phyloP scores from a whole-genome alignment of 2,113 vertebrate species.

The Microcebus tavaratra region DNA sequence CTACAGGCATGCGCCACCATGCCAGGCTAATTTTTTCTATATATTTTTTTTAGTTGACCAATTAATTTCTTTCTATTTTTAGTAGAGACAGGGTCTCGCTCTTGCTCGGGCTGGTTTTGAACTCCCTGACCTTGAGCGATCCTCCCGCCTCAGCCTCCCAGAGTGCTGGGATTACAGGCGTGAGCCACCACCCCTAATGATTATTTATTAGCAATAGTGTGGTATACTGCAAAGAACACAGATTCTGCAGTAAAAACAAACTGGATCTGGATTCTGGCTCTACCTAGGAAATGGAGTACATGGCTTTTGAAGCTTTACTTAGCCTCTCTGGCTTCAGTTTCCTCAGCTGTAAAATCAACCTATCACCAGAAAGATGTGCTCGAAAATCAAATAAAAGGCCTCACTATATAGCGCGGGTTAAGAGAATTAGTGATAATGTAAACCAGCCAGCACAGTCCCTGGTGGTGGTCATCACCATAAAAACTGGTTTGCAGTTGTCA shows the following conservation, averaged over 20 bases:
- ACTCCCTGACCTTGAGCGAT: no score
- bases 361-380: neutral
- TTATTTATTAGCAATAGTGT: slow-evolving; percentile 26
- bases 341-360: slow-evolving; percentile 10
- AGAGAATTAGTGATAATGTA: neutral
- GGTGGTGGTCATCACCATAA: neutral
- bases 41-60: no score
- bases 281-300: neutral
- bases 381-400: neutral
- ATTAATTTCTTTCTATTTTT: no score
- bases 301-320: slow-evolving; percentile 24
- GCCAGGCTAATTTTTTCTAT: no score
- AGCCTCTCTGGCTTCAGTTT: neutral
- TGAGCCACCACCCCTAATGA: neutral
- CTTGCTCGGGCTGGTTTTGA: no score
- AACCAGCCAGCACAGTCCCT: neutral
- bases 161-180: no score
- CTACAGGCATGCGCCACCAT: no score
- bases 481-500: neutral
- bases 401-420: neutral
- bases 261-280: neutral
- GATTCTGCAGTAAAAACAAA: neutral
- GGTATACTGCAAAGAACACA: neutral
- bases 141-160: no score
- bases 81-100: no score